phyloP scores from a whole-genome alignment of 1,140 invertebrate species.

The Drosophila punjabiensis region DNA sequence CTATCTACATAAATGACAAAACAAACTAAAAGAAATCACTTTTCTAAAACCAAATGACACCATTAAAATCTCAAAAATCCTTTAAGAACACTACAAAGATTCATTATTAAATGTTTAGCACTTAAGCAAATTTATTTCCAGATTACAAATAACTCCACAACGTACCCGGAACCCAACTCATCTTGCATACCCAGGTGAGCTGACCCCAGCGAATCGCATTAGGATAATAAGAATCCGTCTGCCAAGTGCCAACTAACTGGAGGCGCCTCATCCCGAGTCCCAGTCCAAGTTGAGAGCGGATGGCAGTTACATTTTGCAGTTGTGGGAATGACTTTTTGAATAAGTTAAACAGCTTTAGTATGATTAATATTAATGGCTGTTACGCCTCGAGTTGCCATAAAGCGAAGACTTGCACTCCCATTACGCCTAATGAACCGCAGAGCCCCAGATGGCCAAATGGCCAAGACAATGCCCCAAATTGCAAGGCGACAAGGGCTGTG shows the following conservation, averaged over 20 bases:
- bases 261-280: neutral
- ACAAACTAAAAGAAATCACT: neutral
- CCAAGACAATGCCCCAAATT: conserved; percentile 59
- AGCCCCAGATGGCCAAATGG: conserved; percentile 16
- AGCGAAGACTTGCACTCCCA: conserved; percentile 41
- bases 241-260: conserved; percentile 5
- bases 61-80: neutral
- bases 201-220: conserved; percentile 25
- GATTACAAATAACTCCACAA: neutral
- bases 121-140: conserved; percentile 2
- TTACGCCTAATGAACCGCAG: conserved; percentile 51
- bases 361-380: conserved; percentile 49
- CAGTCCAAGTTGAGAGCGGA: neutral
- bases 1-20: neutral
- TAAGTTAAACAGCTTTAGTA: conserved; percentile 36
- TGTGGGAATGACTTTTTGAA: conserved; percentile 42
- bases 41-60: neutral
- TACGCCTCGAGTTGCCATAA: conserved; percentile 23
- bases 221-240: conserved; percentile 20
- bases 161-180: conserved; percentile 30
- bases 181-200: conserved; percentile 18
- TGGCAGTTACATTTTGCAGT: conserved; percentile 34
- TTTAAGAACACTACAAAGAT: neutral
- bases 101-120: conserved; percentile 18
- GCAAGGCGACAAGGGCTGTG: conserved; percentile 30